A percentile compares a stretch with the other conserved stretches of the same genome.
Evolutionary conservation across 2,888 invertebrate genomes (phyloP).

Genomic region (Hetaerina titia): DNA sequence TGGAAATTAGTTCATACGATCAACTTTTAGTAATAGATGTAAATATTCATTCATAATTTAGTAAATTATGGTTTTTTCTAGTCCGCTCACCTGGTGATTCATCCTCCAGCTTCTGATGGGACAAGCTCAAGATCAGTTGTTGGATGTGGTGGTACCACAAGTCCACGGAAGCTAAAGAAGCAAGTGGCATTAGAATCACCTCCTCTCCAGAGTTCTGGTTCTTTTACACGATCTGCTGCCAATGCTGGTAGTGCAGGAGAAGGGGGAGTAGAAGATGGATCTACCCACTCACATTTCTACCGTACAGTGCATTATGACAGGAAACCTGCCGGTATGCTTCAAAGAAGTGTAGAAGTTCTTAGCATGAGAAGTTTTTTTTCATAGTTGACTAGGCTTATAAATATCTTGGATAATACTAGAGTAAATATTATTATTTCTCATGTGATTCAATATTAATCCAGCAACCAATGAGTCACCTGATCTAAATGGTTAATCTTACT

Average conservation of each 20-base stretch:
- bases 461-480: no score
- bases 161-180: constrained; percentile 84
- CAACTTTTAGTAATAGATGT: no score
- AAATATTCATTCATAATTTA: not conserved
- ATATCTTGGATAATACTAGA: not conserved
- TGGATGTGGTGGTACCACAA: constrained; percentile 75
- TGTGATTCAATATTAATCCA: no score
- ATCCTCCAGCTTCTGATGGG: constrained; percentile 76
- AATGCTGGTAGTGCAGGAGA: constrained; percentile 2
- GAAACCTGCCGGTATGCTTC: constrained; percentile 34
- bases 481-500: no score
- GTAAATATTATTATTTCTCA: no score
- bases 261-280: constrained; percentile 21
- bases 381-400: not conserved
- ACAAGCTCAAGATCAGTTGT: not conserved
- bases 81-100: constrained; percentile 58
- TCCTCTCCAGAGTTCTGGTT: constrained; percentile 68
- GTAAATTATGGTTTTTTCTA: constrained; percentile 40
- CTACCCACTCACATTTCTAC: constrained; percentile 56
- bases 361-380: not conserved
- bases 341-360: not conserved
- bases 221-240: not conserved
- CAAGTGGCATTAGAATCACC: constrained; percentile 87
- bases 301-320: constrained; percentile 67
- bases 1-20: no score